These are phyloP conservation scores for Gobio occitaniae DNA, from an alignment of 2,797 vertebrate genomes.

Conservation along the genomic window DNA sequence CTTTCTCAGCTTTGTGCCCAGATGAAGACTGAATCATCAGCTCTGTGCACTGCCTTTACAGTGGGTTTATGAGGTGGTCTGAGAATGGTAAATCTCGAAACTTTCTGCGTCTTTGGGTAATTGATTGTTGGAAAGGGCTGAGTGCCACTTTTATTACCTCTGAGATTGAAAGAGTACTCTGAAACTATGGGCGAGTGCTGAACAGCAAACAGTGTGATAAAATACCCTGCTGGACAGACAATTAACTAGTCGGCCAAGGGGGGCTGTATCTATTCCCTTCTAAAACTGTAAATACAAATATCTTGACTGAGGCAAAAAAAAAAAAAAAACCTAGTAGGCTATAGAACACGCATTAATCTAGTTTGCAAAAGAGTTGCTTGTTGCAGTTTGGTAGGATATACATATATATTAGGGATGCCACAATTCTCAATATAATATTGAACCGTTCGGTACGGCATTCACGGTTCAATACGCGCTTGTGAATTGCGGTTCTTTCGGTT, in stretches of 20 bases:
- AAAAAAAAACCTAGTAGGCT: constrained; percentile 33
- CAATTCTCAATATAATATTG: no score
- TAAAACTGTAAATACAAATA: constrained; percentile 47
- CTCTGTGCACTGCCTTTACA: constrained; percentile 22
- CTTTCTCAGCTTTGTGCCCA: constrained; percentile 36
- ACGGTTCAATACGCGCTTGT: no score
- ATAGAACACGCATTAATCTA: neutral
- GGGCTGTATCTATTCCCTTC: constrained; percentile 38
- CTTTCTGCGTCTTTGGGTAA: constrained; percentile 56
- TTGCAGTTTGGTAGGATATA: no score
- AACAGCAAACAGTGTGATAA: constrained; percentile 50
- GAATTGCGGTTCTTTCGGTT: no score
- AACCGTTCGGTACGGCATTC: no score
- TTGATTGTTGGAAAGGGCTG: constrained; percentile 51
- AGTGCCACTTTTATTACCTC: constrained; percentile 52
- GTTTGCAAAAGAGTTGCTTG: neutral
- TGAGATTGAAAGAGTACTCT: constrained; percentile 54
- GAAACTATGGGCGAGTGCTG: constrained; percentile 50
- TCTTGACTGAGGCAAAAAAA: neutral
- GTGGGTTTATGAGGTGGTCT: constrained; percentile 32
- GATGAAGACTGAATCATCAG: constrained; percentile 28
- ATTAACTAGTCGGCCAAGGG: constrained; percentile 47
- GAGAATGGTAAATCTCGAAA: constrained; percentile 51
- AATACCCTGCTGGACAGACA: constrained; percentile 51
- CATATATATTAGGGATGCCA: no score